A percentile compares a stretch with the other conserved stretches of the same genome.
Conservation (phyloP, 2,888 invertebrate species). For the Sarcophaga caerulescens region DNA sequence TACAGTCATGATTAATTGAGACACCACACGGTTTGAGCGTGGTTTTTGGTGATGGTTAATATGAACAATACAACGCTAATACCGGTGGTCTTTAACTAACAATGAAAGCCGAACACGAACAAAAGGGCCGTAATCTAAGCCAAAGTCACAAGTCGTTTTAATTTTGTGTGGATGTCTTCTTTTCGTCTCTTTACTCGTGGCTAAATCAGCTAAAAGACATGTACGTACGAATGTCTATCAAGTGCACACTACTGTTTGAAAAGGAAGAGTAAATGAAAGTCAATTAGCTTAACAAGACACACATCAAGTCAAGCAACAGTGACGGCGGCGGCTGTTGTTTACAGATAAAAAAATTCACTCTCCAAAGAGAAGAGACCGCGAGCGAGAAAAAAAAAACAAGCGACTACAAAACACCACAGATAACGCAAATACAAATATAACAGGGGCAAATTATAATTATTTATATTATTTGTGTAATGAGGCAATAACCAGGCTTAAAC, state of each 20-base stretch:
- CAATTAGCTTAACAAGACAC: constrained; percentile 80
- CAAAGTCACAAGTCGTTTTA: constrained; percentile 55
- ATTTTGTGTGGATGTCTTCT: not conserved
- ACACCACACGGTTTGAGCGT: constrained; percentile 60
- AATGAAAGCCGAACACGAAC: constrained; percentile 30
- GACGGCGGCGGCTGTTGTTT: not conserved
- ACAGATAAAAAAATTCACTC: constrained; percentile 14
- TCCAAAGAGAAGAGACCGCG: constrained; percentile 26
- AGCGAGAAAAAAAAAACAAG: constrained; percentile 59
- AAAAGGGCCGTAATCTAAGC: constrained; percentile 58
- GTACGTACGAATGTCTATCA: constrained; percentile 40
- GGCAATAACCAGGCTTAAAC: constrained; percentile 46
- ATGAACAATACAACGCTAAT: constrained; percentile 41
- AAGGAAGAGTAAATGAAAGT: constrained; percentile 70
- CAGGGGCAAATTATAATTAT: constrained; percentile 63
- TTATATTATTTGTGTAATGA: constrained; percentile 45
- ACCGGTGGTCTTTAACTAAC: constrained; percentile 57
- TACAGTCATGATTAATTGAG: constrained; percentile 66
- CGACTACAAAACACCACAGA: constrained; percentile 66
- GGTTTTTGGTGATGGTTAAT: constrained; percentile 19
- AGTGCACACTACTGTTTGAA: constrained; percentile 44
- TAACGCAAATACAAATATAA: constrained; percentile 60
- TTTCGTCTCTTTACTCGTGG: not conserved
- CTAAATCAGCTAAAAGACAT: constrained; percentile 61
- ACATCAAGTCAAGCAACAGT: constrained; percentile 62